Percentiles rank a stretch among this genome's conserved stretches.
These are phyloP conservation scores for Gari tellinella DNA, from an alignment of 2,888 invertebrate genomes.

Conservation along the genomic window DNA sequence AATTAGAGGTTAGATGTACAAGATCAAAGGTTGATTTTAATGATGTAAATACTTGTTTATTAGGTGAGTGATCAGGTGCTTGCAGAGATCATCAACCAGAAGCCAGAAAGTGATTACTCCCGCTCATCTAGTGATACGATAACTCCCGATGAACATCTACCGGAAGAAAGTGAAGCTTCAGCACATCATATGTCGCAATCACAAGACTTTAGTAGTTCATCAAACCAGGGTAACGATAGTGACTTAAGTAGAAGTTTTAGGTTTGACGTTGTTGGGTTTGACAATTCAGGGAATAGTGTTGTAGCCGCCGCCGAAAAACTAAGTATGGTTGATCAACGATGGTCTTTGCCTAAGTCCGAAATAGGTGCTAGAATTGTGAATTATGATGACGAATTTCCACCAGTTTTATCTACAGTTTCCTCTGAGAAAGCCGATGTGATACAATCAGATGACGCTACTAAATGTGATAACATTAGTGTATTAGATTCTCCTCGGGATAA, in stretches of 20 bases:
- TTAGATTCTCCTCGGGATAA: no score
- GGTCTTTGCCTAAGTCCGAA: background rate
- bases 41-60: no score
- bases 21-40: no score
- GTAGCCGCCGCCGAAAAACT: conserved; percentile 2
- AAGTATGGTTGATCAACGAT: conserved; percentile 20
- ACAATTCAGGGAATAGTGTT: background rate
- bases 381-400: conserved; percentile 50
- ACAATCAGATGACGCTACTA: no score
- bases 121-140: conserved; percentile 56
- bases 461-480: no score
- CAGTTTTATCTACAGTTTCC: conserved; percentile 3
- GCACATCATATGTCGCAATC: conserved; percentile 3
- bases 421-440: no score
- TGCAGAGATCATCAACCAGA: conserved; percentile 42
- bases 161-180: conserved; percentile 11
- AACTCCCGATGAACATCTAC: conserved; percentile 45
- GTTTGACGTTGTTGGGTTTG: conserved; percentile 34
- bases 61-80: conserved; percentile 38
- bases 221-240: conserved; percentile 13
- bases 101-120: conserved; percentile 47
- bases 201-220: background rate
- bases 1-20: no score
- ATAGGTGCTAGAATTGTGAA: conserved; percentile 29
- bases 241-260: conserved; percentile 31